phyloP scores from a whole-genome alignment of 2,797 vertebrate genomes.

The Sardinella longiceps region DNA sequence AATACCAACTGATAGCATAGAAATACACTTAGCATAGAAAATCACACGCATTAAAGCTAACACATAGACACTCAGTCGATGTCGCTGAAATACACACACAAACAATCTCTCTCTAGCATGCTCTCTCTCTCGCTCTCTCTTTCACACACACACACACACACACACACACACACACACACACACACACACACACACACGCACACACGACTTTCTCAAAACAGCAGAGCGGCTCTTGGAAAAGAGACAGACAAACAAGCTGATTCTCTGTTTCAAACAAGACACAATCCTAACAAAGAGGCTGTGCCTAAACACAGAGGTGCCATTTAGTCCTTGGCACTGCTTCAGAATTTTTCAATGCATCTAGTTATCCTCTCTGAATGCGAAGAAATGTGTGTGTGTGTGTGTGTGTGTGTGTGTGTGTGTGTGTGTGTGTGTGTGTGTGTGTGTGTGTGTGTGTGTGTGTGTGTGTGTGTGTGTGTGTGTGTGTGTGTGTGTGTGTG shows the following conservation, averaged over 20 bases:
- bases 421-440: constrained; percentile 13
- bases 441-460: background rate
- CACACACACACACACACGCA: background rate
- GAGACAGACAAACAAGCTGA: constrained; percentile 4
- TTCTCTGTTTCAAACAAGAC: constrained; percentile 25
- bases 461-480: constrained; percentile 17
- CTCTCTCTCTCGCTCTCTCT: too few species aligned
- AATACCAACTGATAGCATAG: background rate
- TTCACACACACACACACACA: background rate
- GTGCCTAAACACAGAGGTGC: background rate
- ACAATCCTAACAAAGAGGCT: constrained; percentile 14
- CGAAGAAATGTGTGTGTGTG: background rate
- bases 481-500: constrained; percentile 1
- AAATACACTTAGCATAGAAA: background rate
- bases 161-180: background rate
- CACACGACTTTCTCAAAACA: background rate
- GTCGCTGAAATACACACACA: background rate
- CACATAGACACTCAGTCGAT: background rate
- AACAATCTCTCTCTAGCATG: too few species aligned
- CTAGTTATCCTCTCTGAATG: background rate
- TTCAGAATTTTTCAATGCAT: constrained; percentile 8
- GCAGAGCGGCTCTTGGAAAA: background rate
- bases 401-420: too few species aligned
- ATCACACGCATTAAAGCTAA: background rate
- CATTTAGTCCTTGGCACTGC: constrained; percentile 14